Percentiles rank a stretch among this genome's conserved stretches.
These are phyloP conservation scores for Apodemus agrarius DNA, from an alignment of 2,797 vertebrate genomes.

Conservation along the genomic window DNA sequence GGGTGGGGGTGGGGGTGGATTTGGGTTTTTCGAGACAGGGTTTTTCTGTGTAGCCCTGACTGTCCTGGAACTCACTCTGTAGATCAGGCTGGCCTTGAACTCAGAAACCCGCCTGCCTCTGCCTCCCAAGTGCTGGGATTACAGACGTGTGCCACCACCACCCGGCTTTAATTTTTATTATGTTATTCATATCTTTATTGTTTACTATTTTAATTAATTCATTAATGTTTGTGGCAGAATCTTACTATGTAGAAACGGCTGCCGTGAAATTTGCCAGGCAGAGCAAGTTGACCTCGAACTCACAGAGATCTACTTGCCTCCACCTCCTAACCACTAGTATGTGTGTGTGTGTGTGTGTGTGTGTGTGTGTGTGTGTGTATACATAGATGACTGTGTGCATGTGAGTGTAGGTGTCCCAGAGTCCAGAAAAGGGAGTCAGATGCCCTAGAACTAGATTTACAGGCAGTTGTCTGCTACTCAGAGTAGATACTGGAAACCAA, in stretches of 20 bases:
- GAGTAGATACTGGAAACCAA: neutral
- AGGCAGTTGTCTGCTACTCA: neutral
- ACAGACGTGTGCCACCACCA: too few species aligned
- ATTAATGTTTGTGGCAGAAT: neutral
- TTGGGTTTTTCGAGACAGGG: too few species aligned
- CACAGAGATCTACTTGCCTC: neutral
- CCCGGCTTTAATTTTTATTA: too few species aligned
- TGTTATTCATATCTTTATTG: too few species aligned
- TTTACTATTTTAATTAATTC: neutral
- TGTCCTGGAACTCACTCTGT: too few species aligned
- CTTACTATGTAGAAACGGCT: neutral
- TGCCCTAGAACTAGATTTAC: neutral
- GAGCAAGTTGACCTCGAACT: neutral
- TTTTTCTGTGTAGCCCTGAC: too few species aligned
- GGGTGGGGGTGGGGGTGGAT: too few species aligned
- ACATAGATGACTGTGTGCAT: neutral
- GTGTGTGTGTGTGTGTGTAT: too few species aligned
- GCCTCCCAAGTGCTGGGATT: too few species aligned
- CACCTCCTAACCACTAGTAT: neutral
- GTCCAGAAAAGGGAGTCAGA: neutral
- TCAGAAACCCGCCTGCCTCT: too few species aligned
- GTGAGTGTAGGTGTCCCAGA: neutral
- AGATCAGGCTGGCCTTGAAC: too few species aligned
- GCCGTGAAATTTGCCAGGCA: neutral
- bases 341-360: neutral